Evolutionary conservation across 1,140 invertebrate species (phyloP).

Genomic region (Calephelis nemesis): DNA sequence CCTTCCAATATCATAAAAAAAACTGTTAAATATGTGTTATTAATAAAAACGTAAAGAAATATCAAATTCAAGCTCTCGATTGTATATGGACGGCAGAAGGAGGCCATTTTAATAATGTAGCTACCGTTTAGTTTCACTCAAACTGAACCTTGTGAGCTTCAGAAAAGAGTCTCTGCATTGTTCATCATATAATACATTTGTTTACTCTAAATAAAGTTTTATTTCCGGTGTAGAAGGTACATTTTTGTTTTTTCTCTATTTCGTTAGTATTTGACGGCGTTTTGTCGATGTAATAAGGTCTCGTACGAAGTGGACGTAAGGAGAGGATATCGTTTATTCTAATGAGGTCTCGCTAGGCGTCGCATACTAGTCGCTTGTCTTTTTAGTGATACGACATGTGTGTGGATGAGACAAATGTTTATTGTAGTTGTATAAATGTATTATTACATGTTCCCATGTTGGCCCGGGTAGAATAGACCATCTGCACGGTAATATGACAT

Average conservation of each 20-base stretch:
- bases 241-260: constrained; percentile 40
- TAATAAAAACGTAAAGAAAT: neutral
- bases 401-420: constrained; percentile 13
- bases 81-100: neutral
- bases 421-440: neutral
- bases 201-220: constrained; percentile 40
- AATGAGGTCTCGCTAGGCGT: constrained; percentile 71
- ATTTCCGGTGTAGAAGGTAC: constrained; percentile 34
- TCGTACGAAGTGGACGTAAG: constrained; percentile 73
- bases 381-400: constrained; percentile 15
- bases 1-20: no score
- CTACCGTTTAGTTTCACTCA: constrained; percentile 25
- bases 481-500: no score
- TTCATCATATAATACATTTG: constrained; percentile 18
- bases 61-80: neutral
- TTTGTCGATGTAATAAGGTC: constrained; percentile 78
- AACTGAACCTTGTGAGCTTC: constrained; percentile 45
- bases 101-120: constrained; percentile 4
- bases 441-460: no score
- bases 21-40: no score
- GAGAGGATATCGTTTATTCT: constrained; percentile 79
- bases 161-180: constrained; percentile 50
- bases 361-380: constrained; percentile 32
- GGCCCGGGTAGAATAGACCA: no score
- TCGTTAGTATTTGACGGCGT: constrained; percentile 60